Evolutionary conservation across 2,797 vertebrate species (phyloP).

Genomic region (Ctenopoma kingsleyae): DNA sequence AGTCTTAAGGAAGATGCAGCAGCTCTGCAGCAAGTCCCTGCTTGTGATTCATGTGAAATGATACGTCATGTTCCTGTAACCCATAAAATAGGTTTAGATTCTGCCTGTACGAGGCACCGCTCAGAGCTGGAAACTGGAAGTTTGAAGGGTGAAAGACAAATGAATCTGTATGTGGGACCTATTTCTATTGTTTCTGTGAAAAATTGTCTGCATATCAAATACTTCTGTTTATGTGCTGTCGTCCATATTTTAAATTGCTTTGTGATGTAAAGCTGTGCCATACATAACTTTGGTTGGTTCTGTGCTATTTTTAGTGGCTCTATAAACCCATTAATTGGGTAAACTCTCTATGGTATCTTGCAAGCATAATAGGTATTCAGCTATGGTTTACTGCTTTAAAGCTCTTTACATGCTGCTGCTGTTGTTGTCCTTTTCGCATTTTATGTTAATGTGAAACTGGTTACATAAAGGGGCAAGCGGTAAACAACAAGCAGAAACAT

Average conservation of each 20-base stretch:
- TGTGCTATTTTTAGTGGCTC: conserved; percentile 50
- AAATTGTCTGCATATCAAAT: conserved; percentile 40
- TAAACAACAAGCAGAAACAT: conserved; percentile 36
- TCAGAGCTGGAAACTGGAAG: background rate
- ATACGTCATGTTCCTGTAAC: conserved; percentile 5
- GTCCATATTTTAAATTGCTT: conserved; percentile 49
- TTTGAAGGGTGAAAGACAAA: conserved; percentile 23
- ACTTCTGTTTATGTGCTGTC: conserved; percentile 46
- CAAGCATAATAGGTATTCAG: conserved; percentile 55
- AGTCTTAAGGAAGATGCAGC: background rate
- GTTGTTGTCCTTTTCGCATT: conserved; percentile 47
- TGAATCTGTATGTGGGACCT: conserved; percentile 22
- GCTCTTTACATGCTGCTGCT: conserved; percentile 53
- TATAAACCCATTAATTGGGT: conserved; percentile 44
- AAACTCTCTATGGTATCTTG: conserved; percentile 44
- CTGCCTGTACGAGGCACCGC: conserved; percentile 6
- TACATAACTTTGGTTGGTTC: conserved; percentile 56
- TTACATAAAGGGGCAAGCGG: conserved; percentile 42
- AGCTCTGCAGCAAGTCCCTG: conserved; percentile 9
- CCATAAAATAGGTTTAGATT: conserved; percentile 11
- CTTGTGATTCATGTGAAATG: conserved; percentile 11
- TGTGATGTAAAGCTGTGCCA: conserved; percentile 75
- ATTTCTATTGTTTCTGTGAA: conserved; percentile 43
- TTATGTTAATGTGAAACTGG: conserved; percentile 49
- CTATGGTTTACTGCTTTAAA: conserved; percentile 51